A percentile compares a stretch with the other conserved stretches of the same genome.
Conservation (phyloP, 2,888 invertebrate genomes). For the Crocallis elinguaria region DNA sequence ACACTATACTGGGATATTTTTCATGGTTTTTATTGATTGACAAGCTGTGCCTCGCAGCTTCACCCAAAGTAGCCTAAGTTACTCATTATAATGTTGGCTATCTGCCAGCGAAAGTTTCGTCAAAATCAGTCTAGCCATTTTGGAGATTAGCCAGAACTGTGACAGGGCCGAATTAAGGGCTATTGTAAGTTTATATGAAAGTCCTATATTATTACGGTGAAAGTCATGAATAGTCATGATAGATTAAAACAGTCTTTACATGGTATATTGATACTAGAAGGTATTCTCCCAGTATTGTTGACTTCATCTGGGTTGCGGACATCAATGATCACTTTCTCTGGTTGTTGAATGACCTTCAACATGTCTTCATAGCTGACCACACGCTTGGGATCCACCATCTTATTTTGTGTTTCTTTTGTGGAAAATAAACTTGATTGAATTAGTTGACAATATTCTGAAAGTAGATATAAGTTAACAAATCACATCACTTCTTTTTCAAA, state of each 20-base stretch:
- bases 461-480: too few species aligned
- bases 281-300: constrained; percentile 87
- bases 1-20: too few species aligned
- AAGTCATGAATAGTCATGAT: background rate
- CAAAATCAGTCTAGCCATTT: too few species aligned
- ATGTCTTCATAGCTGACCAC: constrained; percentile 74
- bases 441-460: constrained; percentile 23
- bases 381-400: constrained; percentile 67
- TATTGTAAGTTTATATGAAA: too few species aligned
- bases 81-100: too few species aligned
- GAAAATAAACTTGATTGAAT: constrained; percentile 33
- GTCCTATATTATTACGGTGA: background rate
- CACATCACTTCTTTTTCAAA: too few species aligned
- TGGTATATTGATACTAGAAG: constrained; percentile 91
- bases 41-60: too few species aligned
- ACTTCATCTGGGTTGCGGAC: constrained; percentile 91
- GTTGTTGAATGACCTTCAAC: constrained; percentile 66
- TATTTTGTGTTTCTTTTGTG: constrained; percentile 28
- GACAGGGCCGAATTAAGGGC: too few species aligned
- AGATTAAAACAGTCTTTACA: constrained; percentile 65
- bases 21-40: too few species aligned
- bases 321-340: constrained; percentile 87
- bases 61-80: too few species aligned
- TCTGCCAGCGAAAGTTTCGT: too few species aligned
- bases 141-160: too few species aligned